Conservation (phyloP, 2,888 invertebrate genomes). For the Drosophila neoperkinsi region DNA sequence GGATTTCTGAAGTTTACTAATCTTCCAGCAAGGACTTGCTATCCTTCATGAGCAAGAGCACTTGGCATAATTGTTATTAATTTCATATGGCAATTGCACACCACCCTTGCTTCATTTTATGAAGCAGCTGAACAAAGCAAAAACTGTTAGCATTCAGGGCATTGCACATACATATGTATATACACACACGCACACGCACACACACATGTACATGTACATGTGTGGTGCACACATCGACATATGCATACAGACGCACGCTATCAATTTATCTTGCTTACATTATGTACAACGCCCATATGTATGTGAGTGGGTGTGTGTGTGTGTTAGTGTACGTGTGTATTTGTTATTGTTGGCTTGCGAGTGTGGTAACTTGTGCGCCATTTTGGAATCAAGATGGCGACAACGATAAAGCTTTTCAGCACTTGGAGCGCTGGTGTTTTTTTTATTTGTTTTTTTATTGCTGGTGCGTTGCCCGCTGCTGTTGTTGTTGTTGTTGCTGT, state of each 20-base stretch:
- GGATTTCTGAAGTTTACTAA: not conserved
- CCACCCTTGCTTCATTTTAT: conserved; percentile 7
- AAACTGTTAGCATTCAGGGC: conserved; percentile 10
- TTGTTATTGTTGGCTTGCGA: conserved; percentile 33
- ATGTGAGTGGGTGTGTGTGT: conserved; percentile 3
- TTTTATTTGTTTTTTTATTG: not conserved
- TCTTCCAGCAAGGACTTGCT: not conserved
- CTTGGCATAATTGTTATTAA: not conserved
- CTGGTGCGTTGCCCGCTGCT: conserved; percentile 13
- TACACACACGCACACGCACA: not conserved
- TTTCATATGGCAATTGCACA: not conserved
- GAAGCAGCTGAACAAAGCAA: not conserved
- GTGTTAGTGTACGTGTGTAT: conserved; percentile 7
- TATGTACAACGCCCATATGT: conserved; percentile 26
- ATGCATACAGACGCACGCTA: not conserved
- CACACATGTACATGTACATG: not conserved
- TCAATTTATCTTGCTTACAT: conserved; percentile 22
- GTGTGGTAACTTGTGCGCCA: conserved; percentile 60
- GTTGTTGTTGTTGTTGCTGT: conserved; percentile 13
- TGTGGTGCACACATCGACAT: not conserved
- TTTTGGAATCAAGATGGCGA: conserved; percentile 73
- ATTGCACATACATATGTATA: conserved; percentile 1
- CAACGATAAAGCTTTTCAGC: conserved; percentile 62
- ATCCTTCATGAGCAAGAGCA: not conserved
- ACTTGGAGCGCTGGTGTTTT: conserved; percentile 25